Base-by-base conservation (phyloP, 1,140 invertebrate genomes). In the Odontomachus brunneus region DNA sequence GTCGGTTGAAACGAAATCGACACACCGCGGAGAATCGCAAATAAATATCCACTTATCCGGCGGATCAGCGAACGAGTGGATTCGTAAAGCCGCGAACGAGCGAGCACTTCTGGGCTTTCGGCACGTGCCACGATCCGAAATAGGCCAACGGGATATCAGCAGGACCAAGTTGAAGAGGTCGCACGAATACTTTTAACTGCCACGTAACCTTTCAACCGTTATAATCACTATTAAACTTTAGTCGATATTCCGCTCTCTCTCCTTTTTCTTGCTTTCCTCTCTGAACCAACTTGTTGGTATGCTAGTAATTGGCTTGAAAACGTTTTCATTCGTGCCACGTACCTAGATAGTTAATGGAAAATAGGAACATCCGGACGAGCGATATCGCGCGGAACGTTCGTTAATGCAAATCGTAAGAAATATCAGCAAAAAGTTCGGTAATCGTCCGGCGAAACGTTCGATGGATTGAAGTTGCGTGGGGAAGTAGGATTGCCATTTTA, bases 51-150 rank as follows among this genome's bases (percentile, higher is more conserved):
- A 38, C 48, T 87, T 78, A 82, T 78, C 66, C 67, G 38, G 17
- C 12, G 72, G 69, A 81, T 88, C 83, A 74, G 59, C 57, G 12
- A 44, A 63, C 0, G 26, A 66, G 33, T 62, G 72, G 78, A 86
- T 88, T 84, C 51, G 62, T 53, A 84, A 87, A 87, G 73, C 85
- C 85, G 29, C 73, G 22, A 26, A 49, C 33, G 17, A n/a, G 14
- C 9, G 44, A n/a, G 73, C 87, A 88, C 80, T 88, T 88, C 72
- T 69, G 74, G 87, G 85, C 49, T 87, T 88, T 85, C 80, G 76
- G 74, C 48, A 29, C 69, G 60, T 81, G 38, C 74, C 69, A 59
- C 22, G 7, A 33, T 48, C 26, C 15, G 22, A 86, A 86, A 84
- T 63, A 69, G 82, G 82, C 75, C 76, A 82, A 33, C 29, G n/a